Evolutionary conservation across 2,888 invertebrate genomes (phyloP), one percentile per base, ranked within the genome.

Genomic region (Troides helena): DNA sequence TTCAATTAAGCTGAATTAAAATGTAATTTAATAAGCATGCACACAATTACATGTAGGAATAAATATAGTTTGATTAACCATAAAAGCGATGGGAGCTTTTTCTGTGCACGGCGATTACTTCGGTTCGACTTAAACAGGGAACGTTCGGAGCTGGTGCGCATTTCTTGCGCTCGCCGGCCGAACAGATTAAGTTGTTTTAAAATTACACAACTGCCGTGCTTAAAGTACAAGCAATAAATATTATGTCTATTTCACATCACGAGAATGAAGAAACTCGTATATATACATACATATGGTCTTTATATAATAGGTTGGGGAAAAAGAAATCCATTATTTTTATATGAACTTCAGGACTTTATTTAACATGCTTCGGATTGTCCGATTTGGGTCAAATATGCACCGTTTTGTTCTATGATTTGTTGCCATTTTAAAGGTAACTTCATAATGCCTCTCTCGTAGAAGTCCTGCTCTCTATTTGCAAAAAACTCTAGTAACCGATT

Each of bases 1-100:
- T 79, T 81, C 82, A 85, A 88, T 87, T 86, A 82, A 81, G 77
- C 77, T 74, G 69, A 72, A 82, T 86, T 86, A 83, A 83, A 84
- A 78, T 76, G 78, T 83, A 81, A 82, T 84, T 81, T 81, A 80
- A 82, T 81, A 81, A 85, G 81, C 80, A 75, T 80, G 80, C 80
- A 76, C 73, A 79, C 79, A 84, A 82, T 85, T 84, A 81, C 75
- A 77, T 75, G 80, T 76, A 75, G 77, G 70, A 71, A 67, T 69
- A 73, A 71, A 74, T 67, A 67, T 67, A 70, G 70, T 70, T 70
- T 70, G 70, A 70, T 70, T 70, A 70, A 70, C 67, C 67, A 67
- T 70, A 70, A 70, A 67, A 70, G 46, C 67, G 50, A 36, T 58
- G 46, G 46, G 25, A 25, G 25, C 36, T 56, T 70, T 67, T 66